These are phyloP conservation scores for Allophyes oxyacanthae DNA, from an alignment of 2,888 invertebrate species.

Conservation along the genomic window DNA sequence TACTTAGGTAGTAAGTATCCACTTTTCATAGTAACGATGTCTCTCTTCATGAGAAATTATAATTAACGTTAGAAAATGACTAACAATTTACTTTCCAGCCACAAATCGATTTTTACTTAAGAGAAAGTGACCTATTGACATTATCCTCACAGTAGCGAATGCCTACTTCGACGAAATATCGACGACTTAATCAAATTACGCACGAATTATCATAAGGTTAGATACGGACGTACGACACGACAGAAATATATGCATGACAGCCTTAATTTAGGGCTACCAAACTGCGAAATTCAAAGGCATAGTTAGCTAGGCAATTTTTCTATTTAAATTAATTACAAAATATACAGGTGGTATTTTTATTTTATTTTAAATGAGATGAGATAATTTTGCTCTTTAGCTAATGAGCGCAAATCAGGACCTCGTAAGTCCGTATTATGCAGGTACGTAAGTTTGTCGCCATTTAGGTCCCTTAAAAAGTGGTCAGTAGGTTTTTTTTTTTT, in stretches of 20 bases:
- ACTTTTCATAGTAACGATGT: no score
- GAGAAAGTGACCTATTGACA: conserved; percentile 48
- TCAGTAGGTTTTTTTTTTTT: no score
- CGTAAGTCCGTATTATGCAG: no score
- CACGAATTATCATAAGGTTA: conserved; percentile 52
- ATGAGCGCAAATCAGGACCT: no score
- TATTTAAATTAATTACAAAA: no score
- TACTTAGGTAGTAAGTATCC: no score
- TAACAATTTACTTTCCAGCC: conserved; percentile 36
- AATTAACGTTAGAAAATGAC: not conserved
- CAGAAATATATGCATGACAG: conserved; percentile 44
- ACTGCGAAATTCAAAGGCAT: not conserved
- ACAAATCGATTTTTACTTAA: conserved; percentile 41
- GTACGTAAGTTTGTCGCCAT: no score
- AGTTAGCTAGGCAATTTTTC: not conserved
- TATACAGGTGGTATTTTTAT: no score
- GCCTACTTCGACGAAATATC: conserved; percentile 29
- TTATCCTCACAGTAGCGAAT: conserved; percentile 30
- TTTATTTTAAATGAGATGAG: no score
- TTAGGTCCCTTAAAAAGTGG: no score
- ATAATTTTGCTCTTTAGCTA: no score
- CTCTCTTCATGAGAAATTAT: no score
- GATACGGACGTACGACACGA: conserved; percentile 45
- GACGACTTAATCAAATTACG: conserved; percentile 50
- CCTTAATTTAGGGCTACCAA: conserved; percentile 34